phyloP scores from a whole-genome alignment of 1,140 invertebrate genomes.

The Drosophila trapezifrons region DNA sequence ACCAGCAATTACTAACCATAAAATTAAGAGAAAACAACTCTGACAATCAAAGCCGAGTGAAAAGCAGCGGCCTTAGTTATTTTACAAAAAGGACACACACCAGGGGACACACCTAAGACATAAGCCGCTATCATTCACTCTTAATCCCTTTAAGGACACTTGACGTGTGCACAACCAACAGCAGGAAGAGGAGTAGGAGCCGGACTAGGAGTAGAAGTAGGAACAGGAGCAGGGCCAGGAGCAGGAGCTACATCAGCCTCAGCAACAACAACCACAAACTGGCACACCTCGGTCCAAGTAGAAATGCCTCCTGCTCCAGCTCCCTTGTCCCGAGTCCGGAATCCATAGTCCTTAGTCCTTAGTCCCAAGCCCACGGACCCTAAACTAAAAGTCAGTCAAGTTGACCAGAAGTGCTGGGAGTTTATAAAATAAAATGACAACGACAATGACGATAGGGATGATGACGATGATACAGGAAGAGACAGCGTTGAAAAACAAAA shows the following conservation, averaged over 20 bases:
- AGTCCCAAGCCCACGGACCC: slow-evolving; percentile 5
- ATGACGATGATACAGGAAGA: slow-evolving; percentile 2
- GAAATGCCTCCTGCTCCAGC: slow-evolving; percentile 5
- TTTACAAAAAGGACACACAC: slow-evolving; percentile 55
- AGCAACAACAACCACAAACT: slow-evolving; percentile 51
- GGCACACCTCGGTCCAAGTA: slow-evolving; percentile 59
- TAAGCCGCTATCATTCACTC: slow-evolving; percentile 81
- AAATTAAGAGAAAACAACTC: slow-evolving; percentile 20
- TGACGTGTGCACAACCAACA: slow-evolving; percentile 62
- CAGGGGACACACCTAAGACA: slow-evolving; percentile 75
- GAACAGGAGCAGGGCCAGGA: slow-evolving; percentile 26
- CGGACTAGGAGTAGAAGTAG: slow-evolving; percentile 22
- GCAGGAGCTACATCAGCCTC: slow-evolving; percentile 21
- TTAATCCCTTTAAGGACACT: slow-evolving; percentile 82
- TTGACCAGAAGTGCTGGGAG: slow-evolving; percentile 78
- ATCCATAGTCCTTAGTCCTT: slow-evolving; percentile 5
- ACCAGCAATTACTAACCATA: slow-evolving; percentile 11
- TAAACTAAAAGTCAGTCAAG: slow-evolving; percentile 78
- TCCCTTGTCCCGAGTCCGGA: not conserved
- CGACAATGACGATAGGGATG: slow-evolving; percentile 45
- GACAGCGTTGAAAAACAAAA: not conserved
- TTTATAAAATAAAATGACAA: slow-evolving; percentile 80
- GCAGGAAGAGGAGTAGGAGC: slow-evolving; percentile 23
- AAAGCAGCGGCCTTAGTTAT: slow-evolving; percentile 38
- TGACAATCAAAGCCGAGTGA: slow-evolving; percentile 4